Evolutionary conservation across 2,888 invertebrate species (phyloP).

Genomic region (Eulithis testata): DNA sequence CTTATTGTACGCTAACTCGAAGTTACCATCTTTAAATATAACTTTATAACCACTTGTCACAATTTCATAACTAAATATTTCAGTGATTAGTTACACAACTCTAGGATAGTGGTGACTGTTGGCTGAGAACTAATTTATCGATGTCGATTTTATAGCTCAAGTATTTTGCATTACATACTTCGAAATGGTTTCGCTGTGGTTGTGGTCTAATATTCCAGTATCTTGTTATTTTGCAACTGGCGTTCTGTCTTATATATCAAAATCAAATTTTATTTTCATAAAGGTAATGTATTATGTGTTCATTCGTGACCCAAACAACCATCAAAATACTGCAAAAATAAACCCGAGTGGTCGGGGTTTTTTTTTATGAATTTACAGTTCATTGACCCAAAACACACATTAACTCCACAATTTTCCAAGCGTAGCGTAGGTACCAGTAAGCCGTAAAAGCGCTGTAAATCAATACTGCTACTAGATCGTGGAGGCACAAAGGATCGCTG

Average conservation of each 20-base stretch:
- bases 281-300: too few relatives aligned
- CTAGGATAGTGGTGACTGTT: neutral
- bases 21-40: neutral
- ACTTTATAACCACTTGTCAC: neutral
- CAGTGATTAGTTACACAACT: neutral
- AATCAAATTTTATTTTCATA: too few relatives aligned
- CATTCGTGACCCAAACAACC: neutral
- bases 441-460: constrained; percentile 60
- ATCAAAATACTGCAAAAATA: neutral
- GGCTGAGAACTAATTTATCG: neutral
- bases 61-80: neutral
- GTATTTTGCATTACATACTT: neutral
- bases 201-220: neutral
- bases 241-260: too few relatives aligned
- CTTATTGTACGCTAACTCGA: constrained; percentile 5
- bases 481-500: constrained; percentile 65
- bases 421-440: constrained; percentile 40
- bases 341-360: neutral
- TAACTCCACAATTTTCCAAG: constrained; percentile 49
- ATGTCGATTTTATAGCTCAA: neutral
- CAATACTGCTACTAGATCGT: constrained; percentile 73
- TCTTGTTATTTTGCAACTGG: too few relatives aligned
- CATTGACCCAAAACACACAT: constrained; percentile 44
- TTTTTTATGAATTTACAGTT: constrained; percentile 33
- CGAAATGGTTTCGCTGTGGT: neutral